Percentiles rank a stretch among this genome's conserved stretches.
These are phyloP conservation scores for Zaprionus lineosus DNA, from an alignment of 2,888 invertebrate genomes.

Conservation along the genomic window DNA sequence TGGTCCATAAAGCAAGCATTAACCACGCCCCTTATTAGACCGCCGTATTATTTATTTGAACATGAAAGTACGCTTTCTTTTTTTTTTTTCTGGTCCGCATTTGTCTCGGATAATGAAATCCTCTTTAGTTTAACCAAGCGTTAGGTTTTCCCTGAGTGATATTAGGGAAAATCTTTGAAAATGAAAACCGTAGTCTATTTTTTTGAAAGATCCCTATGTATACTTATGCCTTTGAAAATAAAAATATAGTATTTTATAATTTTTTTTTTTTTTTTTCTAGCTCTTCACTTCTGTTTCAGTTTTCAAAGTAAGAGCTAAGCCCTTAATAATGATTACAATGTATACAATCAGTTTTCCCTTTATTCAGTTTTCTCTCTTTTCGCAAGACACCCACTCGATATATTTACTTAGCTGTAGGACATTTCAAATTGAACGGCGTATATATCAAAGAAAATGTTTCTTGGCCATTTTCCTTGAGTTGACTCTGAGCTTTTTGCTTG, in stretches of 20 bases:
- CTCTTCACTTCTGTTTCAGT: no score
- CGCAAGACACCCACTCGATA: background rate
- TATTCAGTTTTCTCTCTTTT: no score
- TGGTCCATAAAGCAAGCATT: conserved; percentile 8
- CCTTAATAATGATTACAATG: no score
- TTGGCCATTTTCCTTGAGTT: background rate
- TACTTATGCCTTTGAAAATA: no score
- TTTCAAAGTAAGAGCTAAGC: no score
- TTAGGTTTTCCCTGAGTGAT: background rate
- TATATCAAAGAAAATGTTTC: background rate
- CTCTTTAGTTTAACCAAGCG: conserved; percentile 47
- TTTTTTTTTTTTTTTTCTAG: no score
- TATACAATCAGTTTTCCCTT: no score
- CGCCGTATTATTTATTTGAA: conserved; percentile 50
- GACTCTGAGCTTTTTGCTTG: conserved; percentile 8
- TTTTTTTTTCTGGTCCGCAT: background rate
- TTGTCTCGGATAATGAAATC: conserved; percentile 51
- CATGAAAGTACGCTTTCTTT: conserved; percentile 13
- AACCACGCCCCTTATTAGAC: conserved; percentile 10
- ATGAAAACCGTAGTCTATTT: no score
- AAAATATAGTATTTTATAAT: no score
- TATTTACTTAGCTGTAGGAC: background rate
- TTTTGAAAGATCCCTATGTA: no score
- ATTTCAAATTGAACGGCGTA: background rate
- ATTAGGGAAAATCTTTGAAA: no score